These are phyloP conservation scores for Caradrina clavipalpis DNA, from an alignment of 2,888 invertebrate species.

Conservation along the genomic window DNA sequence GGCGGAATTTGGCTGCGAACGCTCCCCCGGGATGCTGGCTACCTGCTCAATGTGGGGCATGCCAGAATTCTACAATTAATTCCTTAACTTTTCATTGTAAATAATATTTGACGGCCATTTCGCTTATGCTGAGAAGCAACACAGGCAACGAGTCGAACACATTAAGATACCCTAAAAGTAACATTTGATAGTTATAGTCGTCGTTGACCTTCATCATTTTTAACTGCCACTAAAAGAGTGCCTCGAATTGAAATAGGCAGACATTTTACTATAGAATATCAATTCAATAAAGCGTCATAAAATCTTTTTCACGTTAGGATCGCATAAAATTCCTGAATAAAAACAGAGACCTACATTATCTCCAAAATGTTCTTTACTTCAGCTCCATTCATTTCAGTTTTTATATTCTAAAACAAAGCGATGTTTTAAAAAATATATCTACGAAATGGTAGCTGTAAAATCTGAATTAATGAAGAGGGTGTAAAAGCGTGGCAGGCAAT, in stretches of 20 bases:
- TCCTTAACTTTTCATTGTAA: constrained; percentile 75
- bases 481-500: constrained; percentile 65
- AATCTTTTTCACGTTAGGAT: constrained; percentile 18
- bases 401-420: constrained; percentile 28
- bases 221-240: constrained; percentile 14
- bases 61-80: constrained; percentile 78
- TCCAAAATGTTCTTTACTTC: constrained; percentile 25
- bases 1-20: constrained; percentile 70
- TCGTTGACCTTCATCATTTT: constrained; percentile 29
- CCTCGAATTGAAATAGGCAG: constrained; percentile 10
- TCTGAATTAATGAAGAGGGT: constrained; percentile 72
- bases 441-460: constrained; percentile 61
- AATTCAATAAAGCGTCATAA: constrained; percentile 27
- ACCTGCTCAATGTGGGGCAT: constrained; percentile 70
- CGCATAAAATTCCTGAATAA: constrained; percentile 27
- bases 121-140: constrained; percentile 39
- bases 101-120: constrained; percentile 69
- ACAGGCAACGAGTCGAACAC: constrained; percentile 28
- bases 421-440: constrained; percentile 36
- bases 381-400: constrained; percentile 13
- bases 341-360: constrained; percentile 18
- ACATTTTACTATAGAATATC: constrained; percentile 18
- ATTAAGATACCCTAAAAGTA: neutral
- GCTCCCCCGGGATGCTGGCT: constrained; percentile 69
- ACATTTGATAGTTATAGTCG: neutral